Conservation (phyloP, 2,113 vertebrate genomes). For the Sarotherodon lohbergeri region DNA sequence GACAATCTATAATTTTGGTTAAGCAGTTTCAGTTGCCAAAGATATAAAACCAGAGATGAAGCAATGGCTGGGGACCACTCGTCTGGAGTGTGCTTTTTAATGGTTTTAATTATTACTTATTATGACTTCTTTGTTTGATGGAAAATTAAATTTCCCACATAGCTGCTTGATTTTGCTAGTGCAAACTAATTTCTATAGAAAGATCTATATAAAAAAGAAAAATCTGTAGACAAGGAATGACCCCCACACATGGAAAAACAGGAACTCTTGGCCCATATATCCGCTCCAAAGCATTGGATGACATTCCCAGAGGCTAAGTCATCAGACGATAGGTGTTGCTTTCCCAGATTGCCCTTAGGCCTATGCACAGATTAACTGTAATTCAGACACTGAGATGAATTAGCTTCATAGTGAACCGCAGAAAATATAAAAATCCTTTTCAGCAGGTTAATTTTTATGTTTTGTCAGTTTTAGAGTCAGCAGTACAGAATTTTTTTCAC, state of each 20-base stretch:
- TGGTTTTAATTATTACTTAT: not conserved
- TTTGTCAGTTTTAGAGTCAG: not conserved
- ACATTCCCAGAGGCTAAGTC: not conserved
- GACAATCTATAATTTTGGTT: not conserved
- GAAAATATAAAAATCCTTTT: not conserved
- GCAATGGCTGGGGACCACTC: not conserved
- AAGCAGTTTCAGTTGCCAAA: not conserved
- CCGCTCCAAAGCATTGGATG: not conserved
- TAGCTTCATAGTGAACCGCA: not conserved
- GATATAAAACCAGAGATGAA: not conserved
- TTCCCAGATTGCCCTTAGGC: not conserved
- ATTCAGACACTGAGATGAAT: not conserved
- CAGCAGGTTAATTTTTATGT: not conserved
- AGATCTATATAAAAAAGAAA: not conserved
- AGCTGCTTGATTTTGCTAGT: not conserved
- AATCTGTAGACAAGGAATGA: not conserved
- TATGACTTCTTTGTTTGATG: not conserved
- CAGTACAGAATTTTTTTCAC: no score
- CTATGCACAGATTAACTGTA: not conserved
- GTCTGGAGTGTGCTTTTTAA: not conserved
- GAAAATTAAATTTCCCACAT: not conserved
- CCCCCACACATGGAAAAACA: not conserved
- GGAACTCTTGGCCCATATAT: not conserved
- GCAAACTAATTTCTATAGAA: not conserved
- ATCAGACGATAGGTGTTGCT: not conserved